phyloP scores from a whole-genome alignment of 2,888 invertebrate species.

The Orthosia gothica region DNA sequence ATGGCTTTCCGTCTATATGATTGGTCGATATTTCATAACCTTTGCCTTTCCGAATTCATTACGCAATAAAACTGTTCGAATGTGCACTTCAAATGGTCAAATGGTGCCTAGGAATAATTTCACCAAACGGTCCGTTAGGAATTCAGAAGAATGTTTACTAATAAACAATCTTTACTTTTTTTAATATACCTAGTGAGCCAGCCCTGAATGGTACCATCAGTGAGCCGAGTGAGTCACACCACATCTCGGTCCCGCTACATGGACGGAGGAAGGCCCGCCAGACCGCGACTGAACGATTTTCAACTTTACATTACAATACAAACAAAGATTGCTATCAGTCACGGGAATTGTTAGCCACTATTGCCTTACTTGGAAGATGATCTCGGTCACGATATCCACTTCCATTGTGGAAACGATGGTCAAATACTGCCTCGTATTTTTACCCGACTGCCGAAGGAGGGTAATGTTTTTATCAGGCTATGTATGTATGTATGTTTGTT shows the following conservation, averaged over 20 bases:
- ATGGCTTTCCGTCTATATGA: no score
- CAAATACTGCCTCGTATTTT: conserved; percentile 1
- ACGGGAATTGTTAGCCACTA: conserved; percentile 40
- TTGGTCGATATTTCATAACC: no score
- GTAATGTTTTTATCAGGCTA: no score
- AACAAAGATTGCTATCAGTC: conserved; percentile 52
- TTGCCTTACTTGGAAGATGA: conserved; percentile 16
- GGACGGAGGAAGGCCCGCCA: conserved; percentile 58
- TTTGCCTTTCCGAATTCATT: no score
- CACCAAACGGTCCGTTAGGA: background rate
- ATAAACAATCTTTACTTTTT: no score
- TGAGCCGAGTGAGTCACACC: conserved; percentile 64
- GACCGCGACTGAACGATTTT: conserved; percentile 71
- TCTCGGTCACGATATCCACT: background rate
- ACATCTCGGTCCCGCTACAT: conserved; percentile 71
- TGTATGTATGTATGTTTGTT: no score
- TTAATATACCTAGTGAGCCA: conserved; percentile 32
- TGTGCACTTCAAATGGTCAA: conserved; percentile 1
- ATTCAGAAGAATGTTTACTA: background rate
- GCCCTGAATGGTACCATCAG: conserved; percentile 53
- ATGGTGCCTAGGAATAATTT: background rate
- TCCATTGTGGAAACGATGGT: background rate
- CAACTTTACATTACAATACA: conserved; percentile 65
- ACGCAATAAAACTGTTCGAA: background rate
- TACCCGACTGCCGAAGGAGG: no score